Evolutionary conservation across 1,140 invertebrate species (phyloP).

Genomic region (Diorhabda elongata): DNA sequence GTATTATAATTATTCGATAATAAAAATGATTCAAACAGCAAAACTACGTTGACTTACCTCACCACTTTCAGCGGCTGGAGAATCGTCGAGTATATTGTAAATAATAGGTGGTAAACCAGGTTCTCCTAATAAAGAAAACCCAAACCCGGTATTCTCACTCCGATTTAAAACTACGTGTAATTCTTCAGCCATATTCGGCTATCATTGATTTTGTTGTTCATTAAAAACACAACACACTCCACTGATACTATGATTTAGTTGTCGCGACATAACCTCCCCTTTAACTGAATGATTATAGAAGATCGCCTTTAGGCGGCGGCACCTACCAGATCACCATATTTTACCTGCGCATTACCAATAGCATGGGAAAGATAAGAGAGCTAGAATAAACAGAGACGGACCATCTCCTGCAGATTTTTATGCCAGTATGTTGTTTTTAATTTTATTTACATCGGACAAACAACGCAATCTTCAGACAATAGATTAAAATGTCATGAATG

Average conservation of each 20-base stretch:
- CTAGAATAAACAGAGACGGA: background rate
- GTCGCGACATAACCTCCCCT: constrained; percentile 41
- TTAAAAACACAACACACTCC: constrained; percentile 28
- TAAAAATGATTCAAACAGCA: constrained; percentile 13
- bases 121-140: constrained; percentile 83
- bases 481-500: no score
- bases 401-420: no score
- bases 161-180: constrained; percentile 76
- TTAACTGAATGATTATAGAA: constrained; percentile 27
- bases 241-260: constrained; percentile 30
- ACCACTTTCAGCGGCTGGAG: constrained; percentile 81
- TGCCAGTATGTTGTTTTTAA: no score
- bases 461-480: no score
- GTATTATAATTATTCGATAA: background rate
- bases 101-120: constrained; percentile 85
- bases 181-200: constrained; percentile 77
- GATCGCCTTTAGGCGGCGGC: constrained; percentile 26
- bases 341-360: constrained; percentile 1
- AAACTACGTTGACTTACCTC: constrained; percentile 62
- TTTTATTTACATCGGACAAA: no score
- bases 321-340: constrained; percentile 14
- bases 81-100: constrained; percentile 87
- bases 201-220: constrained; percentile 40
- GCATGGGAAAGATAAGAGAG: background rate
- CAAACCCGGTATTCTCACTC: constrained; percentile 78